Evolutionary conservation across 2,797 vertebrate genomes (phyloP).

Genomic region (Cephalopachus bancanus): DNA sequence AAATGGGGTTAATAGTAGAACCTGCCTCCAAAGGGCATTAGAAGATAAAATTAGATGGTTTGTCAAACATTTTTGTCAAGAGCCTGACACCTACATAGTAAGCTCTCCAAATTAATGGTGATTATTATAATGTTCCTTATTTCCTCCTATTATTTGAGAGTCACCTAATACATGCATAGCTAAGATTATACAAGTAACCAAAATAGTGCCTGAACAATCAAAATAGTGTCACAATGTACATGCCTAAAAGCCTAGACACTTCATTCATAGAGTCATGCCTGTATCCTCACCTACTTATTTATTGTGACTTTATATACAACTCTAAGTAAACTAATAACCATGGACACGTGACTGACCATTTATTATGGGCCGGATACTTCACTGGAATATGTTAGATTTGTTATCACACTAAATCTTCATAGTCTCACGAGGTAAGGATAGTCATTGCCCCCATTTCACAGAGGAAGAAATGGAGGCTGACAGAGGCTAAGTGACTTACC

Average conservation of each 20-base stretch:
- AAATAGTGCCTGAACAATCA: not conserved
- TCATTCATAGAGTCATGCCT: not conserved
- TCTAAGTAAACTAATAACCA: not conserved
- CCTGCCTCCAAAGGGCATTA: not conserved
- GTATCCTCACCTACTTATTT: not conserved
- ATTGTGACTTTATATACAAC: not conserved
- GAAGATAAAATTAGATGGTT: not conserved
- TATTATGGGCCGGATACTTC: fast-evolving
- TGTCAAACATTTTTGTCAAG: not conserved
- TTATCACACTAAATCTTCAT: not conserved
- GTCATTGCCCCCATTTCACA: not conserved
- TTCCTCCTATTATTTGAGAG: not conserved
- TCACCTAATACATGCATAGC: not conserved
- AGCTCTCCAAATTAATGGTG: not conserved
- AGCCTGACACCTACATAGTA: not conserved
- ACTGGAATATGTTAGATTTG: not conserved
- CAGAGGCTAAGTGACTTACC: not conserved
- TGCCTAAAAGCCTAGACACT: too few species aligned
- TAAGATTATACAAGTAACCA: not conserved
- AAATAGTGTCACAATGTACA: not conserved
- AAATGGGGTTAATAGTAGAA: not conserved
- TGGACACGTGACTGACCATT: fast-evolving
- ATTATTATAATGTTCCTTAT: not conserved
- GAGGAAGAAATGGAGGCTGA: not conserved
- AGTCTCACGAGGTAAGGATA: too few species aligned